Base-by-base conservation (phyloP, 2,797 vertebrate species). In the Semaprochilodus insignis region DNA sequence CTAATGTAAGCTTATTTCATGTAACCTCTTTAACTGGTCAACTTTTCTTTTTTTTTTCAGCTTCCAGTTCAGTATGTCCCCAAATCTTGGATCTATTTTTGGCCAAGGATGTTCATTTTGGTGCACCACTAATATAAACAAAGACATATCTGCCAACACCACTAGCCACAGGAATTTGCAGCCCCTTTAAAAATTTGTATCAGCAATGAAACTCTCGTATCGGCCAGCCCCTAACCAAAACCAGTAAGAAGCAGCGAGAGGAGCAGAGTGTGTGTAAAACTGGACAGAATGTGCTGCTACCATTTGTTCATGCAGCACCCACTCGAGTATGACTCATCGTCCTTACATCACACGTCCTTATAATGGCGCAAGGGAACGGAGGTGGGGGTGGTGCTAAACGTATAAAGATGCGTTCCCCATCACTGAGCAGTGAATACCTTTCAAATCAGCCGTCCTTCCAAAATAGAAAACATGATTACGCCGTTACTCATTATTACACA, bases 261-360 rank as follows among this genome's bases (percentile, higher is more conserved):
- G 36, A 48, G 55, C 36, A 25, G 31, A 60, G 21, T 7, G 23
- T n/a, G 31, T 54, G 71, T 71, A 51, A 57, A 40, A 40, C 19
- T 1, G 70, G 73, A 76, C 55, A 57, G 74, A 55, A 57, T 48
- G 65, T 70, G 78, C 82, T 34, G 71, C 34, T 79, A 67, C 70
- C 67, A 59, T 82, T 83, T 86, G 73, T 67, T 80, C 73, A 63
- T 15, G 59, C 81, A 79, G 77, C 82, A 80, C 83, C 83, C 72
- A 84, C 83, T 77, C 83, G 25, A 27, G 48, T 17, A 65, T 84
- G 83, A 84, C 83, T 84, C 83, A 84, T 34, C 60, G 48, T 80
- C 77, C 76, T 80, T 80, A 78, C 82, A 83, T 83, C 77, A 83
- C 71, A 75, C 57, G 6, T 72, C 31, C 19, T 21, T 40, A 70